Conservation (phyloP, 2,797 vertebrate species). For the Epinephelus awoara region DNA sequence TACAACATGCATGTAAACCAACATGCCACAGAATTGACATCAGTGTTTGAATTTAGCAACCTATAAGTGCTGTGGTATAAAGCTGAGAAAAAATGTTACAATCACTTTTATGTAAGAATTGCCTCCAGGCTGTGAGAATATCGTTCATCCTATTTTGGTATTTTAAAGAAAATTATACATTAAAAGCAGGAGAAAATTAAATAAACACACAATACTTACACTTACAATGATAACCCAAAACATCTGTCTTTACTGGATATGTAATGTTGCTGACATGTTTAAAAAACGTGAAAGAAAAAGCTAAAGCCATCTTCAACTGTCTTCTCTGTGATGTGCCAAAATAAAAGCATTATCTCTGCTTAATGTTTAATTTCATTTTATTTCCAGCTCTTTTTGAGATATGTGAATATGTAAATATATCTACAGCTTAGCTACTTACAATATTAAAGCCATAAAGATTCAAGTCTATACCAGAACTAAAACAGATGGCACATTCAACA, state of each 20-base stretch:
- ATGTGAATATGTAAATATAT: too few species aligned
- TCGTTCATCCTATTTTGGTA: neutral
- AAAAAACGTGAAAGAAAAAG: too few species aligned
- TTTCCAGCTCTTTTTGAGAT: too few species aligned
- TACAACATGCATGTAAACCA: neutral
- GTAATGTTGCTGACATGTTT: too few species aligned
- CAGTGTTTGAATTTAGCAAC: neutral
- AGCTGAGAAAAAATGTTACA: neutral
- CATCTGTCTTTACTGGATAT: too few species aligned
- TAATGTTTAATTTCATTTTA: too few species aligned
- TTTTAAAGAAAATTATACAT: neutral
- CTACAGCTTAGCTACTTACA: neutral
- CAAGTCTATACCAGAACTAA: neutral
- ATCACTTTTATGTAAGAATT: neutral
- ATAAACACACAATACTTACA: neutral
- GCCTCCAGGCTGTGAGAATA: neutral
- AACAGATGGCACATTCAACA: slow-evolving; percentile 22
- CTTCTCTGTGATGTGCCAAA: too few species aligned
- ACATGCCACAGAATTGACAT: neutral
- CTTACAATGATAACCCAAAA: too few species aligned
- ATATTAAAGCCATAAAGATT: neutral
- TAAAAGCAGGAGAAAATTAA: neutral
- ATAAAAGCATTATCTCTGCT: too few species aligned
- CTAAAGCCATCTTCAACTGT: too few species aligned
- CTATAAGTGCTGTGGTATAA: neutral